Conservation (phyloP, 2,888 invertebrate species). For the Drosophila dives region DNA sequence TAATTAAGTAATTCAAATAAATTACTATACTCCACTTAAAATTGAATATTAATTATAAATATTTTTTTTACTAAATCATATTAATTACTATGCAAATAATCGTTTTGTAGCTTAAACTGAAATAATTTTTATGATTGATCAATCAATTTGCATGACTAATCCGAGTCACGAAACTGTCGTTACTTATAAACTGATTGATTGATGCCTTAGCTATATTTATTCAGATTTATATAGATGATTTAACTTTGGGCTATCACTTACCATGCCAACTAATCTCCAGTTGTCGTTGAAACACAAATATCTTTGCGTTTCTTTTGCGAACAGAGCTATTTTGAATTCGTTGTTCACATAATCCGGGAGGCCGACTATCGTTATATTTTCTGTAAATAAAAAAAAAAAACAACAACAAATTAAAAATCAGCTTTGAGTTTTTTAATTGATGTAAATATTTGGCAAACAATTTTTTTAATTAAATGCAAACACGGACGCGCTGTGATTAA, state of each 20-base stretch:
- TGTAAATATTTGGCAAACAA: constrained; percentile 72
- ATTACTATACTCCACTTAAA: background rate
- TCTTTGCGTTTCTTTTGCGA: constrained; percentile 89
- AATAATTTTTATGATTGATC: constrained; percentile 1
- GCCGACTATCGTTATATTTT: constrained; percentile 85
- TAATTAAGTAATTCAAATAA: no score
- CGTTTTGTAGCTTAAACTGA: background rate
- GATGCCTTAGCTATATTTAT: constrained; percentile 7
- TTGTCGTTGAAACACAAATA: constrained; percentile 91
- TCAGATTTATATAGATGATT: background rate
- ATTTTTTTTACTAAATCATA: background rate
- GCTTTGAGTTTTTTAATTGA: constrained; percentile 50
- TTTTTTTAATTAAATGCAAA: constrained; percentile 73
- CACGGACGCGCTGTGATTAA: constrained; percentile 43
- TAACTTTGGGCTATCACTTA: constrained; percentile 78
- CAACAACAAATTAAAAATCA: constrained; percentile 20
- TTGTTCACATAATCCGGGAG: constrained; percentile 84
- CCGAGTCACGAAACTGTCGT: background rate
- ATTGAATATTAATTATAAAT: background rate
- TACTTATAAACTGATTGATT: constrained; percentile 4
- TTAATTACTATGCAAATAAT: background rate
- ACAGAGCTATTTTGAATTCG: constrained; percentile 85
- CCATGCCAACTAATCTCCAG: constrained; percentile 90
- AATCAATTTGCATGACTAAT: constrained; percentile 4
- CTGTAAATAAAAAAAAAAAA: constrained; percentile 68